A percentile compares a stretch with the other conserved stretches of the same genome.
Conservation (phyloP, 2,113 vertebrate genomes). For the Epinephelus fuscoguttatus region DNA sequence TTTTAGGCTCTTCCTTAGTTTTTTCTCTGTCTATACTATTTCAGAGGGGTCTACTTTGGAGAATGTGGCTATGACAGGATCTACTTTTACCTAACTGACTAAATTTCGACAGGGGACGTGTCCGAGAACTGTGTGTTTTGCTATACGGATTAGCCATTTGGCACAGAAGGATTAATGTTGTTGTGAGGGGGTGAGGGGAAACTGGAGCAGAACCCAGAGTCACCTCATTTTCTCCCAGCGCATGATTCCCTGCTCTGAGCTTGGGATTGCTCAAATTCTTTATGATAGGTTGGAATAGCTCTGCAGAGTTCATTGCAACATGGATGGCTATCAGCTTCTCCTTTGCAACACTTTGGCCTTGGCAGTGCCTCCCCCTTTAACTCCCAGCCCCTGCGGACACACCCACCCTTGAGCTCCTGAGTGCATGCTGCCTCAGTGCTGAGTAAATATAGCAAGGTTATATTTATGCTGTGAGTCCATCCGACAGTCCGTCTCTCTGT, state of each 20-base stretch:
- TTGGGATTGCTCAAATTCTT: not conserved
- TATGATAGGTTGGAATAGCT: too few relatives aligned
- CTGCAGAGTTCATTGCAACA: not conserved
- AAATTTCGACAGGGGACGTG: slow-evolving; percentile 4
- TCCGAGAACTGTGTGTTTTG: slow-evolving; percentile 7
- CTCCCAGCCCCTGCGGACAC: slow-evolving; percentile 33
- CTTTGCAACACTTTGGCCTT: slow-evolving; percentile 25
- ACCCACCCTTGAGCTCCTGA: slow-evolving; percentile 57
- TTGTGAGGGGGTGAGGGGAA: not conserved
- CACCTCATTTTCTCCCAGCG: not conserved
- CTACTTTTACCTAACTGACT: not conserved
- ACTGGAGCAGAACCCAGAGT: slow-evolving; percentile 5
- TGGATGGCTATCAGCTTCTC: slow-evolving; percentile 1
- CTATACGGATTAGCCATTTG: slow-evolving; percentile 34
- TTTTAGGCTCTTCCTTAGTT: too few relatives aligned
- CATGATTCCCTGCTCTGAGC: not conserved
- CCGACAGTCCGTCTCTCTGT: slow-evolving; percentile 70
- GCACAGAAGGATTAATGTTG: slow-evolving; percentile 36
- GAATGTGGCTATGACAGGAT: not conserved
- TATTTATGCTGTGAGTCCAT: slow-evolving; percentile 77
- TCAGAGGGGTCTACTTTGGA: not conserved
- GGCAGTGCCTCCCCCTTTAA: not conserved
- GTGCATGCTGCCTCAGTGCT: slow-evolving; percentile 61
- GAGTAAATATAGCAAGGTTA: slow-evolving; percentile 80
- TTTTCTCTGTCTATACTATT: not conserved